Base-by-base conservation (phyloP, 2,113 vertebrate genomes). In the Callopanchax toddi region DNA sequence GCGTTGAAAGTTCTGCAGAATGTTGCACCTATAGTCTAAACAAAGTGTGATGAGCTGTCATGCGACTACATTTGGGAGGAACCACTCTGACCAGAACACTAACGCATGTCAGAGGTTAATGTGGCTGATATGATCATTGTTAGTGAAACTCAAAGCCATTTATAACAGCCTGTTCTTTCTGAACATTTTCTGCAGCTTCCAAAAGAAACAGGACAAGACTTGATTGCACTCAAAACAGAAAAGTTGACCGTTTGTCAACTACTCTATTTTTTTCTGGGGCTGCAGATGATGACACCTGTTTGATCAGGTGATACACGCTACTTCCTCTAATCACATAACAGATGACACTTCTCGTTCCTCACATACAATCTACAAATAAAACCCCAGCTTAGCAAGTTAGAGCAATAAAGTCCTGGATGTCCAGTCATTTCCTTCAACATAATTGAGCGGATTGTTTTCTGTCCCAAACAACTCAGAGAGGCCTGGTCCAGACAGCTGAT, bases 11-110 rank as follows among this genome's bases (percentile, higher is more conserved):
- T 60, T 56, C 61, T 52, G 59, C 68, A 82, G 83, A 89, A 91
- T 89, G 84, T 87, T 36, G 65, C 82, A 89, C 89, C 80, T 81
- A 16, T 3, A 56, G 62, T 67, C 81, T 72, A 84, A 88, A 87
- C 78, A 83, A 45, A 84, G 68, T 23, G 1, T 66, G 71, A 71
- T 60, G 75, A 69, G 36, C 69, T 22, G 51, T 85, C 85, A 86
- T 77, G 85, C 83, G 86, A 85, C 60, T 32, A 29, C 21, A 39
- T 29, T 68, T 21, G 51, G 62, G 46, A 60, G 59, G 23, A 56
- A 29, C 4, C 7, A 54, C 34, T 15, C 40, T 4, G 22, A 53
- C 52, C 62, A 72, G 51, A 62, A 68, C 15, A 22, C 53, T 71
- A 18, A 72, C 51, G 40, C 37, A 50, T 81, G 77, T 85, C 84